Base-by-base conservation (phyloP, 1,140 invertebrate genomes). In the Drosophila nebulosa region DNA sequence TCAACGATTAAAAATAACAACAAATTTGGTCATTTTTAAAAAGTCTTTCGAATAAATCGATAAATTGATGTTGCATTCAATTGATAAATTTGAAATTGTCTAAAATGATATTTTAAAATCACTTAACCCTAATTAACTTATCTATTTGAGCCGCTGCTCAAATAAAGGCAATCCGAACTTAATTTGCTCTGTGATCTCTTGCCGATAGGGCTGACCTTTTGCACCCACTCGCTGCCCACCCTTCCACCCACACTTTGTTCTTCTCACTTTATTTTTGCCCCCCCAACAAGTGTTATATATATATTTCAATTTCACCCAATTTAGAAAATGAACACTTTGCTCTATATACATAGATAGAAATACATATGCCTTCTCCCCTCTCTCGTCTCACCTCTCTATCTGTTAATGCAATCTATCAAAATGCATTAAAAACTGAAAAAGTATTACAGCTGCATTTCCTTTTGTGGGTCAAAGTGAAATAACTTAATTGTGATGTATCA, bases 351-450 rank as follows among this genome's bases (percentile, higher is more conserved):
- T 1, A 7, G 21, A 53, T 42, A 46, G 18, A 18, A 6, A 21
- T 21, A 42, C 18, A n/a, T 61, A 67, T 24, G 32, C 30, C 35
- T 39, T 27, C 36, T 46, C 42, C 30, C 30, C 16, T 30, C 10
- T 27, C 36, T 46, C 42, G 26, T 35, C 16, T 30, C 10, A 5
- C 5, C 14, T 24, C 52, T 52, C 42, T 52, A 26, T 46, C 71
- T 66, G 64, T 83, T 79, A 79, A 85, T 85, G 76, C 76, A 85
- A 84, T 84, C 80, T 84, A 84, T 84, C 80, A 84, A 79, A 84
- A 78, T 84, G 80, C 76, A 84, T 84, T 84, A 84, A 77, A 81
- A 73, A 63, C 67, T 60, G 30, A 9, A 22, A 32, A 58, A 64
- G 32, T 56, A 64, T 58, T 65, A 21, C 61, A 74, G 69, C 63